Evolutionary conservation across 2,113 vertebrate genomes (phyloP).

Genomic region (Gobiocypris rarus): DNA sequence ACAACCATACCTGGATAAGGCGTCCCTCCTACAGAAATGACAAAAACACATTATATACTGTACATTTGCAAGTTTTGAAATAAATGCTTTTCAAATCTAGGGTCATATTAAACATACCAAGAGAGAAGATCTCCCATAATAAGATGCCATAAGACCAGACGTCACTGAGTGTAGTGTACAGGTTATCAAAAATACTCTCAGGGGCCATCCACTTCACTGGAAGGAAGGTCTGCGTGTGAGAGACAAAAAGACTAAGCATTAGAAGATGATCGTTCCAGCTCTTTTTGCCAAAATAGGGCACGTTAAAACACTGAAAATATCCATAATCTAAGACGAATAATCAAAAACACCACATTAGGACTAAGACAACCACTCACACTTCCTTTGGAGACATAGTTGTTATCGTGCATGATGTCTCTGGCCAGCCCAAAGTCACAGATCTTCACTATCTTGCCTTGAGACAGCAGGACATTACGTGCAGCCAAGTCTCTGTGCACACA

Average conservation of each 20-base stretch:
- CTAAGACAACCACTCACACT: slow-evolving; percentile 80
- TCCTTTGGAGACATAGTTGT: slow-evolving; percentile 99
- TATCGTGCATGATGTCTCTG: slow-evolving; percentile 99
- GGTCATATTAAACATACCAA: slow-evolving; percentile 79
- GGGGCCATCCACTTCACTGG: slow-evolving; percentile 99
- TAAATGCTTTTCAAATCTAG: neutral
- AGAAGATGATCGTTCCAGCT: neutral
- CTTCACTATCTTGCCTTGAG: slow-evolving; percentile 98
- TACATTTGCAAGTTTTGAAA: neutral
- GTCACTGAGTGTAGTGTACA: slow-evolving; percentile 95
- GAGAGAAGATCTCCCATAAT: slow-evolving; percentile 98
- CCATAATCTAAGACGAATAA: neutral
- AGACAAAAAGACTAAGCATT: neutral
- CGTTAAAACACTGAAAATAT: slow-evolving; percentile 3
- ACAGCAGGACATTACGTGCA: slow-evolving; percentile 96
- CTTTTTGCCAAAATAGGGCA: neutral
- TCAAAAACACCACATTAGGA: neutral
- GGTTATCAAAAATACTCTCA: slow-evolving; percentile 98
- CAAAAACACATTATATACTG: slow-evolving; percentile 35
- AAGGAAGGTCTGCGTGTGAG: slow-evolving; percentile 86
- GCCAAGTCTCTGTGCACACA: slow-evolving; percentile 98
- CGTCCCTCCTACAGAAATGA: slow-evolving; percentile 85
- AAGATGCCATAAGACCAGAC: slow-evolving; percentile 99
- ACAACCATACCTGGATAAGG: slow-evolving; percentile 99
- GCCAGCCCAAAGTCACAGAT: slow-evolving; percentile 99